Conservation (phyloP, 2,888 invertebrate species). For the Napeogenes inachia region DNA sequence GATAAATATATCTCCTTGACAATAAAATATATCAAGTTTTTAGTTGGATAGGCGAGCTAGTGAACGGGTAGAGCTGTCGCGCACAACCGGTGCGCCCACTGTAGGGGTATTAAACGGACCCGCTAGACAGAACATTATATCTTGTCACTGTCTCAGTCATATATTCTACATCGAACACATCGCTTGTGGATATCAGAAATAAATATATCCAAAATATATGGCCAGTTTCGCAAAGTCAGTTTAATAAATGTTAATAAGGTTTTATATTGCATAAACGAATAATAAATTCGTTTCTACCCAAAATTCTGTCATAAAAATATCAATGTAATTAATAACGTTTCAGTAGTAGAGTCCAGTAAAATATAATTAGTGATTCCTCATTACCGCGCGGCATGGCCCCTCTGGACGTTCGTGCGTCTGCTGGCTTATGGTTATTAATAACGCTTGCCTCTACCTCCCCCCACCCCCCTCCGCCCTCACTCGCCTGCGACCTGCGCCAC, state of each 20-base stretch:
- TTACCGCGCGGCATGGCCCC: constrained; percentile 73
- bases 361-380: constrained; percentile 78
- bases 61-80: constrained; percentile 68
- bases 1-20: constrained; percentile 69
- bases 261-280: constrained; percentile 12
- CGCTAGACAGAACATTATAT: constrained; percentile 53
- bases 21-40: constrained; percentile 72
- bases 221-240: neutral
- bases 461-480: constrained; percentile 57
- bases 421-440: constrained; percentile 78
- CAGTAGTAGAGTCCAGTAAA: constrained; percentile 73
- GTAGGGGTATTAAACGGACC: constrained; percentile 67
- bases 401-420: constrained; percentile 78
- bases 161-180: constrained; percentile 21
- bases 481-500: constrained; percentile 62
- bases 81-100: constrained; percentile 63
- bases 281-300: constrained; percentile 8
- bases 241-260: constrained; percentile 1
- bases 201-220: neutral
- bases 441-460: constrained; percentile 55
- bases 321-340: constrained; percentile 59
- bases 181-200: constrained; percentile 4
- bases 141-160: constrained; percentile 46
- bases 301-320: constrained; percentile 32
- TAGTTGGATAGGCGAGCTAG: constrained; percentile 56